A percentile compares a stretch with the other conserved stretches of the same genome.
These are phyloP conservation scores for Branchipolynoe longqiensis DNA, from an alignment of 2,888 invertebrate species.

Conservation along the genomic window DNA sequence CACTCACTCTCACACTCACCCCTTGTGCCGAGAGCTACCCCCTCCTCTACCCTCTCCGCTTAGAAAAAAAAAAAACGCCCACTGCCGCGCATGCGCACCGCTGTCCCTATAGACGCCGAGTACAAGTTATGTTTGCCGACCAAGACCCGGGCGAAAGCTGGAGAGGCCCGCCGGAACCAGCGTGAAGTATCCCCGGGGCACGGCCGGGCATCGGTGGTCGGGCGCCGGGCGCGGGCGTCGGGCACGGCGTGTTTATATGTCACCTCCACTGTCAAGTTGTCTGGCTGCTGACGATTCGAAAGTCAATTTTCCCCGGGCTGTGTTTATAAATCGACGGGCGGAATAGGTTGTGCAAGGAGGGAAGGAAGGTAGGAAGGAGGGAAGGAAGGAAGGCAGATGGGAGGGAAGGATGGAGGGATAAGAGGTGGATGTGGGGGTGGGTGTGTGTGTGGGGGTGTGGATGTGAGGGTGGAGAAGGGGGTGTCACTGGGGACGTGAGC, in stretches of 20 bases:
- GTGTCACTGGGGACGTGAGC: too few species aligned
- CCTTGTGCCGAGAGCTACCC: too few species aligned
- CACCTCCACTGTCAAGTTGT: constrained; percentile 27
- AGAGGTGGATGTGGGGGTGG: not conserved
- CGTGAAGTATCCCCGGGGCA: constrained; percentile 8
- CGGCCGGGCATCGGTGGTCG: too few species aligned
- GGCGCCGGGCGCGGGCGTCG: too few species aligned
- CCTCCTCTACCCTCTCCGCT: too few species aligned
- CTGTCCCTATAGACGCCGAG: too few species aligned
- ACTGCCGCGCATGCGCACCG: too few species aligned
- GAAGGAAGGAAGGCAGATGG: not conserved
- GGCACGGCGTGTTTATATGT: constrained; percentile 47
- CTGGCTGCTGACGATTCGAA: constrained; percentile 17
- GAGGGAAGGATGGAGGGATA: too few species aligned
- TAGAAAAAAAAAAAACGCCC: too few species aligned
- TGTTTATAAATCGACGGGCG: constrained; percentile 26
- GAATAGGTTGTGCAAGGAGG: not conserved
- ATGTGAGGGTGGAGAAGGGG: not conserved
- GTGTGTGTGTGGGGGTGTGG: not conserved
- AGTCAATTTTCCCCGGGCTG: constrained; percentile 45
- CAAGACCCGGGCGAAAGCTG: not conserved
- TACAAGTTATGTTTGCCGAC: constrained; percentile 28
- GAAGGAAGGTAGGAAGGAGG: not conserved
- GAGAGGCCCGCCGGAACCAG: not conserved
- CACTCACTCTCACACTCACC: too few species aligned